Base-by-base conservation (phyloP, 2,888 invertebrate species). In the Melanargia galathea region DNA sequence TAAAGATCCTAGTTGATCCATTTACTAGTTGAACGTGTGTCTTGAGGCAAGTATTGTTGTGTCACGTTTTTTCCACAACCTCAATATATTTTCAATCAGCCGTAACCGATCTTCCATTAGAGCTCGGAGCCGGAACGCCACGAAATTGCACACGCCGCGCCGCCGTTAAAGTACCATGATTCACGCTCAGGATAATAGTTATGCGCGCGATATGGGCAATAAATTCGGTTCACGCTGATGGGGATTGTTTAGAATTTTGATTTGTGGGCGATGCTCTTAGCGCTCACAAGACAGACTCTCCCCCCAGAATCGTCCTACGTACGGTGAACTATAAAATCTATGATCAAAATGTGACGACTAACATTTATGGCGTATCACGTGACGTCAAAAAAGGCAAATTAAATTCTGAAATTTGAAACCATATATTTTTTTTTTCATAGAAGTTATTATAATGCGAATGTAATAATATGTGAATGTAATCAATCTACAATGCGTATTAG, bases 171-270 rank as follows among this genome's bases (percentile, higher is more conserved):
- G 73, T 72, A 65, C n/a, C 68, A 70, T 76, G 77, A 80, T 80
- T 78, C 80, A 79, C 72, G 66, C 66, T 71, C 65, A 63, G 68
- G 77, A 81, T 82, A 80, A 84, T 84, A 76, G 71, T 77, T 77
- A 81, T 80, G 80, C 73, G 80, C 73, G 80, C 78, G 83, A 82
- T 82, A 83, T 80, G 84, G 82, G 65, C 79, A 85, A 82, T 87
- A 87, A 87, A 89, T 87, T 83, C 79, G 79, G 76, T 80, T 77
- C 73, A 75, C 76, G 77, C 82, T 78, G 82, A 71, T 75, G 70
- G 70, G 64, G 70, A 72, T 72, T 73, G 64, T 66, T 71, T 68
- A 68, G 64, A 64, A 77, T 73, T 75, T 70, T 75, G 77, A 77
- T 75, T 79, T 80, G 76, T 79, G 77, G 76, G 69, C 10, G 45